Base-by-base conservation (phyloP, 2,797 vertebrate species). In the Tokudaia muenninki region DNA sequence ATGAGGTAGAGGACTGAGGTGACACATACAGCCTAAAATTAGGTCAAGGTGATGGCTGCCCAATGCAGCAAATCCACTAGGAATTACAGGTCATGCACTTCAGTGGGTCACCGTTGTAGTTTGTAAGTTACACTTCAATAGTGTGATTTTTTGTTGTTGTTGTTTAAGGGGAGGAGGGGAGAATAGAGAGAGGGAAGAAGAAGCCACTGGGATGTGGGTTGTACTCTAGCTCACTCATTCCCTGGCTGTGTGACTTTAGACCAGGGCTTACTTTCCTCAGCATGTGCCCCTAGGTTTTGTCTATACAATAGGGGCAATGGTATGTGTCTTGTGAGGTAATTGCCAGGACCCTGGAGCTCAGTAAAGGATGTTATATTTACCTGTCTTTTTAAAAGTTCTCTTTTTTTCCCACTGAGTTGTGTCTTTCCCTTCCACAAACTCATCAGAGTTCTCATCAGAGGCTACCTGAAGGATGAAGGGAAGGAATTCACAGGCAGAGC, bases 181-280 rank as follows among this genome's bases (percentile, higher is more conserved):
- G 79, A 21, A 11, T n/a, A 21, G 1, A 19, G 34, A 59, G 9
- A 12, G 41, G 13, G 22, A 2, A n/a, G 44, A 13, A 50, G 44
- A 19, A 59, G 11, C 9, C 16, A 1, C 55, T 41, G 3, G 3
- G 21, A 16, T 17, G 0, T 50, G 74, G 14, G 1, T 65, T 22
- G 24, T 17, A 2, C 31, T 77, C 87, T 1, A 3, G 14, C 34
- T 34, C 4, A 4, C 70, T 3, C 2, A 0, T 17, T 3, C 37
- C 19, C 57, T 3, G 19, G 67, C 3, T 52, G 2, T 22, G n/a
- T 14, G 34, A 10, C 80, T 9, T 52, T 7, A 1, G 14, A 41
- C 5, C 3, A 26, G 50, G 0, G 13, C 19, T 2, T 12, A 4
- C 12, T 21, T 44, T 29, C 77, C 82, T 41, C 55, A 44, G 26